These are phyloP conservation scores for Ceratothoa steindachneri DNA, from an alignment of 2,888 invertebrate species.

Conservation along the genomic window DNA sequence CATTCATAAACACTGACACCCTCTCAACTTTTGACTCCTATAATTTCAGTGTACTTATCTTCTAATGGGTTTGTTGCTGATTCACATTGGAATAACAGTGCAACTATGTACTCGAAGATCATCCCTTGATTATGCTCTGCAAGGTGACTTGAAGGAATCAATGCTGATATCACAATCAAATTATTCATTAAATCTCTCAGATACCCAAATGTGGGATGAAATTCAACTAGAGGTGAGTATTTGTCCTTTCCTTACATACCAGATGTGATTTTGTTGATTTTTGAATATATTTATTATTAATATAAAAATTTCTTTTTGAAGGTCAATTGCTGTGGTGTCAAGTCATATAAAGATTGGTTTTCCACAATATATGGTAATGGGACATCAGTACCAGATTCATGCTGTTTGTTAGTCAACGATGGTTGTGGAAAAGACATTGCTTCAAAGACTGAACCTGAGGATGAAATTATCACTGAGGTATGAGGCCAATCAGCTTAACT, in stretches of 20 bases:
- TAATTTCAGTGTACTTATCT: not conserved
- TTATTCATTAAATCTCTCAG: slow-evolving; percentile 33
- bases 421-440: slow-evolving; percentile 29
- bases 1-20: not conserved
- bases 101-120: not conserved
- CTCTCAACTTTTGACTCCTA: not conserved
- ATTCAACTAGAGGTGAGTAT: slow-evolving; percentile 42
- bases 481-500: no score
- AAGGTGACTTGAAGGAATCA: slow-evolving; percentile 21
- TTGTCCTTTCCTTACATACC: no score
- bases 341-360: slow-evolving; percentile 43
- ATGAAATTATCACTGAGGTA: not conserved
- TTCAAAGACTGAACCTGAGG: not conserved
- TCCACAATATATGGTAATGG: slow-evolving; percentile 31
- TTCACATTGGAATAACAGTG: not conserved
- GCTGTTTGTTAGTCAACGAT: slow-evolving; percentile 34
- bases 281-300: not conserved
- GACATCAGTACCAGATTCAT: slow-evolving; percentile 44
- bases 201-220: slow-evolving; percentile 44
- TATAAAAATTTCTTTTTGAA: slow-evolving; percentile 10
- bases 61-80: not conserved
- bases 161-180: slow-evolving; percentile 23
- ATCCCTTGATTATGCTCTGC: slow-evolving; percentile 11
- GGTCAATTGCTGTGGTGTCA: slow-evolving; percentile 47
- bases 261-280: no score